Percentiles rank a stretch among this genome's conserved stretches.
phyloP scores from a whole-genome alignment of 92 coral and sea anemone species.

The Epizoanthus illoricatus region DNA sequence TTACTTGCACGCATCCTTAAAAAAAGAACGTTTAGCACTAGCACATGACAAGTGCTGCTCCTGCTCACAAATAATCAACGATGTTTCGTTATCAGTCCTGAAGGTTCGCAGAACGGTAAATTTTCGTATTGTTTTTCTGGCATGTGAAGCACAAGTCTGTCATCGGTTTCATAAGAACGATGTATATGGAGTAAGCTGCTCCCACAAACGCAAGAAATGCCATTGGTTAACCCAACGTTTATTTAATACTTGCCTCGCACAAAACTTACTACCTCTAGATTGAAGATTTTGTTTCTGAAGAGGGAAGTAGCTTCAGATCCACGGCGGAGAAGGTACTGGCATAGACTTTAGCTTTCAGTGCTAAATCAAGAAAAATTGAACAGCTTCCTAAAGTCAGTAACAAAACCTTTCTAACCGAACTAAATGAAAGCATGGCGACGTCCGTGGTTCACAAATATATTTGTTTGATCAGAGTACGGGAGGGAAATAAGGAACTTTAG shows the following conservation, averaged over 20 bases:
- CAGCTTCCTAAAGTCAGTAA: too few species aligned
- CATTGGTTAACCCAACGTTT: background rate
- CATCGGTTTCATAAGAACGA: slow-evolving; percentile 10
- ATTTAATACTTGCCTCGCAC: too few species aligned
- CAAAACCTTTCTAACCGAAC: too few species aligned
- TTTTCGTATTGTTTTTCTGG: slow-evolving; percentile 5
- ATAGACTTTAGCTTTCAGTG: too few species aligned
- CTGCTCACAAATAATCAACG: background rate
- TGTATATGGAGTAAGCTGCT: background rate
- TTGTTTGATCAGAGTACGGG: too few species aligned
- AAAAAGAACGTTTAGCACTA: background rate
- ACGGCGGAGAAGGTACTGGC: too few species aligned
- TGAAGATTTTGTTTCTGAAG: background rate
- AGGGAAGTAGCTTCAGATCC: slow-evolving; percentile 1
- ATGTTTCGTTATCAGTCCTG: slow-evolving; percentile 9
- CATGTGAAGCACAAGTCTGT: slow-evolving; percentile 26
- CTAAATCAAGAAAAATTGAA: too few species aligned
- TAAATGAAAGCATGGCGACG: too few species aligned
- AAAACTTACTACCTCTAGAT: too few species aligned
- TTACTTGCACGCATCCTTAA: background rate
- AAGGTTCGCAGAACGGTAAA: slow-evolving; percentile 3
- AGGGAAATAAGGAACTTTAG: too few species aligned
- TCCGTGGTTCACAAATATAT: too few species aligned
- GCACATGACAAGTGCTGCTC: slow-evolving; percentile 16
- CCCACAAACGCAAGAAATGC: background rate